These are phyloP conservation scores for Brachycybe producta DNA, from an alignment of 2,888 invertebrate genomes.

Conservation along the genomic window DNA sequence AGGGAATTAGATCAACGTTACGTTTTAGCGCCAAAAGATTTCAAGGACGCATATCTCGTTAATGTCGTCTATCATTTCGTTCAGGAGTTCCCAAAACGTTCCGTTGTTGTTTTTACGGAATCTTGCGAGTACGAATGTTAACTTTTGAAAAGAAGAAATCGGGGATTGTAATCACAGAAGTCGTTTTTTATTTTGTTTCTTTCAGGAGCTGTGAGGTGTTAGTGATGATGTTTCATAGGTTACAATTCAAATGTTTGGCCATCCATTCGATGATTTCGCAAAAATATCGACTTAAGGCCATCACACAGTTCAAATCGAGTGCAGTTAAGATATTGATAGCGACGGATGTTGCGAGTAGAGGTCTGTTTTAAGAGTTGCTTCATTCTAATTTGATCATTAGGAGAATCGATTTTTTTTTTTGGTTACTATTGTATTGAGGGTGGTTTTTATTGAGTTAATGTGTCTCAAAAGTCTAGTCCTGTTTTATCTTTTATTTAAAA, in stretches of 20 bases:
- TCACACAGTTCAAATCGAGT: constrained; percentile 81
- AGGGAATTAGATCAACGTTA: constrained; percentile 80
- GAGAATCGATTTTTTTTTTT: no score
- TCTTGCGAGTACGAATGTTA: constrained; percentile 71
- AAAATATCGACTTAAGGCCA: constrained; percentile 63
- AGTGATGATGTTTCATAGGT: constrained; percentile 71
- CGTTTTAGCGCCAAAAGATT: constrained; percentile 77
- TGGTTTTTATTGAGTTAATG: no score
- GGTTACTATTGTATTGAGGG: no score
- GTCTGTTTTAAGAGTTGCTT: constrained; percentile 22
- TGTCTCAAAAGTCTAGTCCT: no score
- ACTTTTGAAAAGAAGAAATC: neutral
- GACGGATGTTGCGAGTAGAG: constrained; percentile 88
- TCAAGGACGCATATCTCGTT: constrained; percentile 83
- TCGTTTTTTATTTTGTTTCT: constrained; percentile 7
- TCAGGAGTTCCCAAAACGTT: constrained; percentile 56
- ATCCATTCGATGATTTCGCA: constrained; percentile 90
- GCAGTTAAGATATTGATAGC: constrained; percentile 77
- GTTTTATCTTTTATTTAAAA: no score
- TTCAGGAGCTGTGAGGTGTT: constrained; percentile 75
- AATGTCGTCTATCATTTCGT: constrained; percentile 64
- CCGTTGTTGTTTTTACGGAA: constrained; percentile 86
- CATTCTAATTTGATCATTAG: no score
- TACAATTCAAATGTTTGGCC: constrained; percentile 78
- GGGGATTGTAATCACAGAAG: neutral